Base-by-base conservation (phyloP, 2,113 vertebrate species). In the Epinephelus fuscoguttatus region DNA sequence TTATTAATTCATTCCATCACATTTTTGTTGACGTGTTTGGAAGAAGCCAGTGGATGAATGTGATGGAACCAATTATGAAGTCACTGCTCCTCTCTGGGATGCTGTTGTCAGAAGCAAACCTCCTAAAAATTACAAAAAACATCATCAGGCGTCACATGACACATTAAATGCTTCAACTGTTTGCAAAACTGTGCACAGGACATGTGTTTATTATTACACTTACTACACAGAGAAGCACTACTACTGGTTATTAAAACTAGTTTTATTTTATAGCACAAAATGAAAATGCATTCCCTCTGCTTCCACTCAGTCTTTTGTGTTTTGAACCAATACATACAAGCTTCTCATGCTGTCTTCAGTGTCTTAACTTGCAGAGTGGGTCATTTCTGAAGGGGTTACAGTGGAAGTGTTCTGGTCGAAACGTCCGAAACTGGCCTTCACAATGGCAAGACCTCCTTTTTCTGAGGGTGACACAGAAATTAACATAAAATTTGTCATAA, bases 331-430 rank as follows among this genome's bases (percentile, higher is more conserved):
- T 37, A 37, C 33, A 6, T 37, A 7, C 33, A 37, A 6, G 6
- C 33, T 37, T 37, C 33, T 37, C 5, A 37, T 7, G 6, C 6
- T 37, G 33, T 37, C 33, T 6, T 37, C 33, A 37, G n/a, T 8
- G 3, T 0, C 0, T 2, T 0, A 0, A 8, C 40, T 60, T n/a
- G 10, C 0, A 10, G 23, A 49, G 70, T 1, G 61, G 23, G 40
- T 73, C 9, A 8, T 21, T 4, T 0, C 2, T 2, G 12, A n/a
- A 27, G 61, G 21, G 4, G 1, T 21, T 1, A 13, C 3, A 15
- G 33, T 76, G 49, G 50, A 66, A 61, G 37, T 76, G n/a, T 2
- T 27, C 3, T 2, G 0, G 11, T 66, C 61, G 0, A 45, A 2
- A 42, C 61, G 61, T 12, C 74, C 61, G 0, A 21, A 76, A 1